Base-by-base conservation (phyloP, 2,888 invertebrate species). In the Trichogramma dendrolimi region DNA sequence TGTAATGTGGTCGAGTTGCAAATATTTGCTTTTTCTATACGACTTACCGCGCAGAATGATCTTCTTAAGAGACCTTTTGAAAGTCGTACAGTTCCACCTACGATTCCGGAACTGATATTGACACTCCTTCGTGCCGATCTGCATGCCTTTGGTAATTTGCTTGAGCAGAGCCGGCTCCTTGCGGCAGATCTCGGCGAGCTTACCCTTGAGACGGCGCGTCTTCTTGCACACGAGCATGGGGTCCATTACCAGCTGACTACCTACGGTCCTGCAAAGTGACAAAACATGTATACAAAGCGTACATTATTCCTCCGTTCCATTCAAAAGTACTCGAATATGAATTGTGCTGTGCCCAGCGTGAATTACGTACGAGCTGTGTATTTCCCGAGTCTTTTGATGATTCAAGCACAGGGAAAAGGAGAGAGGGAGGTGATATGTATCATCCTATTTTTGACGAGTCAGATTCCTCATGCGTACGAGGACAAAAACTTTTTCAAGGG, bases 161-260 rank as follows among this genome's bases (percentile, higher is more conserved):
- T 89, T 86, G 68, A 95, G 83, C 57, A 95, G 84, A 67, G 84
- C 85, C 55, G 87, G 87, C 80, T 94, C 93, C 81, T 91, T 91
- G 70, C 88, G 86, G 81, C 95, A 96, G 77, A 91, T 89, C 75
- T 91, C 88, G 41, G 88, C 87, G 75, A 91, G 83, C 73, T 90
- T 89, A 67, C 92, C 88, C 71, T 88, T 84, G 70, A 91, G 81
- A 70, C 90, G 85, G 64, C 90, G 84, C 70, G 89, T 88, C 81
- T 92, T 92, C 80, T 92, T 90, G 83, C 95, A 95, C 75, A 94
- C 87, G 81, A 91, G 86, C 77, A 89, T 87, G 68, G 93, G 93
- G 81, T 95, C 94, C 83, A 94, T 87, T 74, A 94, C 87, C 75
- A 94, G 86, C 79, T 93, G 92, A 83, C 89, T 91, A 81, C 90